Evolutionary conservation across 1,140 invertebrate genomes (phyloP).

Genomic region (Pararge aegeria): DNA sequence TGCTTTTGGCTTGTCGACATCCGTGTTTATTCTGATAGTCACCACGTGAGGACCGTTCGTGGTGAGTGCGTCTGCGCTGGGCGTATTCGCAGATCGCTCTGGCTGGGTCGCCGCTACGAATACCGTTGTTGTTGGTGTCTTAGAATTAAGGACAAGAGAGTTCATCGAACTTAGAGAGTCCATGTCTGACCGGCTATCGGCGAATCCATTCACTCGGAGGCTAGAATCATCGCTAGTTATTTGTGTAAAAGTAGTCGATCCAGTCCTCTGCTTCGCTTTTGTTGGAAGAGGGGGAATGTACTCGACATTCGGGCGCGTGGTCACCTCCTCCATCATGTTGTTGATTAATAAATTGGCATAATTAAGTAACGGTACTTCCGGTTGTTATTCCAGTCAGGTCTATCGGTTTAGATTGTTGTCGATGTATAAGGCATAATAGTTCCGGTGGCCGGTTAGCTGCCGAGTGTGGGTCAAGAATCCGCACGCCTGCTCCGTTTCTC

Average conservation of each 20-base stretch:
- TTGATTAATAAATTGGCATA: conserved; percentile 66
- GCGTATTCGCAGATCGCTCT: conserved; percentile 68
- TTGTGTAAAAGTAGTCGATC: conserved; percentile 69
- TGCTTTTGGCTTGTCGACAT: conserved; percentile 74
- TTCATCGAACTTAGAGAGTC: conserved; percentile 76
- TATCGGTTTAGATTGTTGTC: conserved; percentile 55
- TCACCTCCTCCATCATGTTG: conserved; percentile 69
- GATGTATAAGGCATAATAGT: conserved; percentile 75
- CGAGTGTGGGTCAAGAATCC: conserved; percentile 67
- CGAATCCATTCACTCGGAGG: conserved; percentile 56
- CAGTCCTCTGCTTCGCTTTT: conserved; percentile 58
- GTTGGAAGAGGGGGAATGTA: conserved; percentile 66
- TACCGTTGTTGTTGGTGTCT: conserved; percentile 81
- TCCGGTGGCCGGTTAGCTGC: conserved; percentile 48
- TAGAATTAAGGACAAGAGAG: conserved; percentile 78
- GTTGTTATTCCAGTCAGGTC: conserved; percentile 62
- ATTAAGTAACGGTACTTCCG: conserved; percentile 60
- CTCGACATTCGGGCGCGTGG: conserved; percentile 58
- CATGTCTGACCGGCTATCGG: conserved; percentile 51
- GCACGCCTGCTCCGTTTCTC: conserved; percentile 50
- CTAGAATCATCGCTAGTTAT: conserved; percentile 56
- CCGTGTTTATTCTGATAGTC: conserved; percentile 84
- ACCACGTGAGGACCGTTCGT: conserved; percentile 81
- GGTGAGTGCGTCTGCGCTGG: conserved; percentile 57
- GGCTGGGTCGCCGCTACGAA: conserved; percentile 80